Evolutionary conservation across 2,888 invertebrate species (phyloP).

Genomic region (Mythimna impura): DNA sequence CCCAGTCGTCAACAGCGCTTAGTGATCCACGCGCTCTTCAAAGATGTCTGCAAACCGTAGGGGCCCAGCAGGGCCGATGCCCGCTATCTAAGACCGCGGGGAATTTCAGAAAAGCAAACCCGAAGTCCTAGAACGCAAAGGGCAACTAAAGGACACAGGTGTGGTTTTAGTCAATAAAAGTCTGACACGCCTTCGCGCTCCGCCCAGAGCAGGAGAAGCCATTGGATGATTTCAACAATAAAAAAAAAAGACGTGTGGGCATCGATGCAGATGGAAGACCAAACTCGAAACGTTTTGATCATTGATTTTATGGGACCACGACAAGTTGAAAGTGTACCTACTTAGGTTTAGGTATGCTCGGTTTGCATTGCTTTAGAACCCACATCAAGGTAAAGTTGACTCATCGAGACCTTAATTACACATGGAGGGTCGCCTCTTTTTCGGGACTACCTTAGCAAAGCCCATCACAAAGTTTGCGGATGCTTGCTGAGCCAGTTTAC

Average conservation of each 20-base stretch:
- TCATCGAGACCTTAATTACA: conserved; percentile 83
- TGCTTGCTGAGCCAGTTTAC: conserved; percentile 61
- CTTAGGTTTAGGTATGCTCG: conserved; percentile 68
- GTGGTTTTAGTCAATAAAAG: too few species aligned
- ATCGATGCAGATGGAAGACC: conserved; percentile 54
- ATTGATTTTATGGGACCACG: conserved; percentile 57
- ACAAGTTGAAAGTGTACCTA: conserved; percentile 56
- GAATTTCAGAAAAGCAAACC: too few species aligned
- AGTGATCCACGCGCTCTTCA: too few species aligned
- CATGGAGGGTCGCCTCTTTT: conserved; percentile 78
- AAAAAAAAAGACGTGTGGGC: background rate
- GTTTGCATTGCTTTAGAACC: conserved; percentile 79
- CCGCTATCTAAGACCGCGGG: too few species aligned
- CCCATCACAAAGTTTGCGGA: conserved; percentile 77
- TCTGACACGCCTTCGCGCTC: too few species aligned
- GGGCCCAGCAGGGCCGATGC: too few species aligned
- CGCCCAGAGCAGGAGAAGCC: too few species aligned
- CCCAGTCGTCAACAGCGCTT: too few species aligned
- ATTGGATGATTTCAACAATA: too few species aligned
- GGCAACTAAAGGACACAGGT: too few species aligned
- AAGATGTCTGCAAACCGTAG: too few species aligned
- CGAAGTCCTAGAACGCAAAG: too few species aligned
- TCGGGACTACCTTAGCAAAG: conserved; percentile 72
- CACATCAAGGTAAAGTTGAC: conserved; percentile 83
- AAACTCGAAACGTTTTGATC: conserved; percentile 55